These are phyloP conservation scores for Rutpela maculata DNA, from an alignment of 2,888 invertebrate genomes.

Conservation along the genomic window DNA sequence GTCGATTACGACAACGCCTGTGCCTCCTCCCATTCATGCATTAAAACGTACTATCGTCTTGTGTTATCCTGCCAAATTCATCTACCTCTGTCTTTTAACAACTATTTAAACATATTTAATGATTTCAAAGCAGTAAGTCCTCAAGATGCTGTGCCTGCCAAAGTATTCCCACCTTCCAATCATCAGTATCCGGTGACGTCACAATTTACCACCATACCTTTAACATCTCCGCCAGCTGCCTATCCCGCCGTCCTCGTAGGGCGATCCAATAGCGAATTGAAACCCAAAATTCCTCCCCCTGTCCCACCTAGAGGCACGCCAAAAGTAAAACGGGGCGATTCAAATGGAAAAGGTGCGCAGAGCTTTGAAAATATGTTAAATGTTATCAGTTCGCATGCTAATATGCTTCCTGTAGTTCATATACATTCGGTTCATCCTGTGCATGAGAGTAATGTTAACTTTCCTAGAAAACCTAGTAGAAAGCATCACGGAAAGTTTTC, in stretches of 20 bases:
- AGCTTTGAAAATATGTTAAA: constrained; percentile 33
- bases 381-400: constrained; percentile 28
- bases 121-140: constrained; percentile 46
- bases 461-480: constrained; percentile 18
- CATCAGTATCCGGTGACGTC: constrained; percentile 40
- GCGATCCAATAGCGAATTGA: constrained; percentile 74
- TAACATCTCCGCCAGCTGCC: constrained; percentile 76
- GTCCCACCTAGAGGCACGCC: constrained; percentile 91
- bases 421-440: not conserved
- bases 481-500: constrained; percentile 13
- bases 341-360: constrained; percentile 70
- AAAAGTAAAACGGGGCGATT: constrained; percentile 77
- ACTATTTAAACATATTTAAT: constrained; percentile 42
- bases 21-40: constrained; percentile 27
- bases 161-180: constrained; percentile 48
- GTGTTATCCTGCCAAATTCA: constrained; percentile 3
- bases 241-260: constrained; percentile 88
- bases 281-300: constrained; percentile 90
- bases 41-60: constrained; percentile 18
- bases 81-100: not conserved
- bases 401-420: constrained; percentile 19
- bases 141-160: constrained; percentile 45
- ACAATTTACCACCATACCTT: constrained; percentile 69
- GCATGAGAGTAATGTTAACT: constrained; percentile 21
- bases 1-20: not conserved